Percentiles rank a stretch among this genome's conserved stretches.
phyloP scores from a whole-genome alignment of 2,113 vertebrate species.

The Turdus rufiventris region DNA sequence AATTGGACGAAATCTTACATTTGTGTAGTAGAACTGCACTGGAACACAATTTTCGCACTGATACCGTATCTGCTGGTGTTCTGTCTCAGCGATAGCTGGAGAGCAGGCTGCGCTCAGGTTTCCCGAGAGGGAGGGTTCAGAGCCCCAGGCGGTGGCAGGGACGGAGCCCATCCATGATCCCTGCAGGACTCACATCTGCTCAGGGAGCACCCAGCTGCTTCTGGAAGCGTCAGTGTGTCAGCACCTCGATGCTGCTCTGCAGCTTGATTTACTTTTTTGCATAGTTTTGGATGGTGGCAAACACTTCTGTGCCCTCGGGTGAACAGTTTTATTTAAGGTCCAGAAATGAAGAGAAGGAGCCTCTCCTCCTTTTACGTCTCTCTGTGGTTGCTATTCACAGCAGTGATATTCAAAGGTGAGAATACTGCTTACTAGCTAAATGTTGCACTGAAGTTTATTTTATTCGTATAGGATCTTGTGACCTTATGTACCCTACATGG shows the following conservation, averaged over 20 bases:
- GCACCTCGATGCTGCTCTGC: not conserved
- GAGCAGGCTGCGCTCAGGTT: conserved; percentile 54
- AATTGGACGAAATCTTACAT: not conserved
- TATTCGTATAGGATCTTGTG: not conserved
- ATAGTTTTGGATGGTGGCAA: not conserved
- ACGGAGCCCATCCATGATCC: not conserved
- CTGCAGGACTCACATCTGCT: not conserved
- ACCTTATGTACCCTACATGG: not conserved
- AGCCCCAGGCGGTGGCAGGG: not conserved
- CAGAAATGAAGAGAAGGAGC: conserved; percentile 41
- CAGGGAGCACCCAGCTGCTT: not conserved
- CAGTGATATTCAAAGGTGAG: conserved; percentile 65
- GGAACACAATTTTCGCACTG: not conserved
- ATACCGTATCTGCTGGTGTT: not conserved
- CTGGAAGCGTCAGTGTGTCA: not conserved
- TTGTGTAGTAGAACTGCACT: not conserved
- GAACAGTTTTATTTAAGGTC: not conserved
- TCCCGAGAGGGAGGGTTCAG: not conserved
- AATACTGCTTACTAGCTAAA: not conserved
- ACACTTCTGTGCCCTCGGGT: not conserved
- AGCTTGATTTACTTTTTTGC: not conserved
- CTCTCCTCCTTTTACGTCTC: not conserved
- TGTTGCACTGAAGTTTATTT: not conserved
- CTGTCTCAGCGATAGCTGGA: not conserved
- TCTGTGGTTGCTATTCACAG: conserved; percentile 56